Base-by-base conservation (phyloP, 2,888 invertebrate species). In the Pilophorus perplexus region DNA sequence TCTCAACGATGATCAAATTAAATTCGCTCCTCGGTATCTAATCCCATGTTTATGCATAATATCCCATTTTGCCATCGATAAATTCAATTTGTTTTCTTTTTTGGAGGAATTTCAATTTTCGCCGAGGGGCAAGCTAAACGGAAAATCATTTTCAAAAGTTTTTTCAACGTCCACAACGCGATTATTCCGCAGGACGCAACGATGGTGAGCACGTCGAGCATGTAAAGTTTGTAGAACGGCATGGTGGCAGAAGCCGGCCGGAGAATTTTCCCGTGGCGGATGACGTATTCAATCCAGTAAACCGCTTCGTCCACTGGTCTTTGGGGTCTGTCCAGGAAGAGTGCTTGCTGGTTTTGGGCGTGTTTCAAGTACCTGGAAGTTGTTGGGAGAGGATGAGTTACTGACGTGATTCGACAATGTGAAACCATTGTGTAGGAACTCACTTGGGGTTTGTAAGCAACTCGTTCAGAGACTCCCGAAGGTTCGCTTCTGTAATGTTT, bases 251-350 rank as follows among this genome's bases (percentile, higher is more conserved):
- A 48, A 1, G 38, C 62, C 3, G 71, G 71, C 1, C 64, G 68
- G 1, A 71, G 55, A 8, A 67, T 52, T 14, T 40, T 48, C 3
- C 48, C 50, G 42, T 70, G 67, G 12, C 60, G 62, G 8, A 69
- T 22, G 6, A 67, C 67, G 59, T 69, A 67, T 50, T 70, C 70
- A 5, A 67, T 59, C 70, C 70, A 70, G 57, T 64, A 69, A 8
- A 68, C 65, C 1, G 68, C 70, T 23, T 64, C 67, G n/a, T 70
- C 68, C 6, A 52, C 33, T 1, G 68, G 57, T 27, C 60, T 67
- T 20, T 50, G 44, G 14, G 67, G 65, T 25, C 59, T 59, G 27
- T 59, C 59, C 2, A 42, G 22, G 16, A 25, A 59, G 3, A 59
- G n/a, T 14, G 40, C 6, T 44, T 59, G 20, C 27, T 27, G 40